These are phyloP conservation scores for Acrocephalus scirpaceus DNA, from an alignment of 2,797 vertebrate genomes.

Conservation along the genomic window DNA sequence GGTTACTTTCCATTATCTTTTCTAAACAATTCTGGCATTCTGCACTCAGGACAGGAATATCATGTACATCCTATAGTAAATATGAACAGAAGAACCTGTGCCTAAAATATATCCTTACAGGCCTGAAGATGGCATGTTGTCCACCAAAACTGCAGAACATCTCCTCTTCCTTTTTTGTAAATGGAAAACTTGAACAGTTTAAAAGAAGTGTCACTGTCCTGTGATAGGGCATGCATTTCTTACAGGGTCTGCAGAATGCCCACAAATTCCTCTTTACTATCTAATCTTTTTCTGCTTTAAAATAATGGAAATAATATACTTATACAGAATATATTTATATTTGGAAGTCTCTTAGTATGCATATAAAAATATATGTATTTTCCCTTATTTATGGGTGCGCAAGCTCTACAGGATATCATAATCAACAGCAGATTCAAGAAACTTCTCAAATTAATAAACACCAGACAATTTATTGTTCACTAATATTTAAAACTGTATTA, in stretches of 20 bases:
- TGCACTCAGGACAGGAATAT: background rate
- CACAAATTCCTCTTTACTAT: background rate
- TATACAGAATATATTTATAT: background rate
- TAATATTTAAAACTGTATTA: background rate
- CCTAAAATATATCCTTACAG: background rate
- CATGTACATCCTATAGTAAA: background rate
- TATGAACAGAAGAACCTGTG: background rate
- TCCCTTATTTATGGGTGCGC: background rate
- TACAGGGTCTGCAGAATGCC: background rate
- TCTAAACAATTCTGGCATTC: background rate
- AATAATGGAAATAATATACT: background rate
- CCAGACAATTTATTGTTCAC: background rate
- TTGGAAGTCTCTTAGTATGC: background rate
- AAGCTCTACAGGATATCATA: background rate
- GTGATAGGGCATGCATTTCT: background rate
- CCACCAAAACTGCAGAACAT: background rate
- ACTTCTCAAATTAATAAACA: slow-evolving; percentile 32
- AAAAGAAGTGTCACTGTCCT: background rate
- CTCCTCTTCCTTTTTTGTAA: background rate
- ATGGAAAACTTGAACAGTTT: background rate
- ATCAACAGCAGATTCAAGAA: background rate
- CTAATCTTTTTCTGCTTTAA: background rate
- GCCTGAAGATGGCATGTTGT: background rate
- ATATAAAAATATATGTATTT: background rate
- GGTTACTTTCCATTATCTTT: background rate